Conservation (phyloP, 1,140 invertebrate genomes). For the Drosophila nikananu region DNA sequence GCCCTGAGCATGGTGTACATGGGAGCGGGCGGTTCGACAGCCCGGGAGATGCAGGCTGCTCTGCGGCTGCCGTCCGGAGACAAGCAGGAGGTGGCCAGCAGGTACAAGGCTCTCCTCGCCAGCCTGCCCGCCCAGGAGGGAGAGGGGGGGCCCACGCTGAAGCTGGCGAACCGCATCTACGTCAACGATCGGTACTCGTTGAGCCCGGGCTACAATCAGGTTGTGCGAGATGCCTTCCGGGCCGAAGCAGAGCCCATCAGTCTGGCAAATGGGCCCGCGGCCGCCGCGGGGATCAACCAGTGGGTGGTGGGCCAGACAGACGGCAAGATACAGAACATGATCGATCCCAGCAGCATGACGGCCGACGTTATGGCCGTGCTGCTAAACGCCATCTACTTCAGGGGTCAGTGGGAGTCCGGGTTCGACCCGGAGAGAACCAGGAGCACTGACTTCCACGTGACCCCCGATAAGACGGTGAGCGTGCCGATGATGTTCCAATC, state of each 20-base stretch:
- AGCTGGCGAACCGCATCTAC: slow-evolving; percentile 79
- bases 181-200: slow-evolving; percentile 57
- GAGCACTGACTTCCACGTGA: slow-evolving; percentile 55
- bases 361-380: slow-evolving; percentile 86
- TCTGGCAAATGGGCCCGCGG: slow-evolving; percentile 75
- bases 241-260: slow-evolving; percentile 84
- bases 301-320: slow-evolving; percentile 88
- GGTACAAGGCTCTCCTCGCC: slow-evolving; percentile 24
- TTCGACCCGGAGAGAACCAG: slow-evolving; percentile 47
- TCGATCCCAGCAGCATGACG: slow-evolving; percentile 79
- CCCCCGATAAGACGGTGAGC: slow-evolving; percentile 51
- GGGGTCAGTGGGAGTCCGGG: slow-evolving; percentile 67
- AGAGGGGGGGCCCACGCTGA: slow-evolving; percentile 52
- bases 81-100: slow-evolving; percentile 46
- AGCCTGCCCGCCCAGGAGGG: slow-evolving; percentile 22
- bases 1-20: slow-evolving; percentile 87
- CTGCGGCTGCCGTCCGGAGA: slow-evolving; percentile 81
- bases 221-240: slow-evolving; percentile 62
- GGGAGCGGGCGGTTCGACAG: slow-evolving; percentile 86
- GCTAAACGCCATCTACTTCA: slow-evolving; percentile 89
- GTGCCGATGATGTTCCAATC: slow-evolving; percentile 87
- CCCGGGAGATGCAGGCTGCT: slow-evolving; percentile 85
- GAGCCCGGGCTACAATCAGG: slow-evolving; percentile 42
- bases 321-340: slow-evolving; percentile 87
- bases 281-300: slow-evolving; percentile 86